Evolutionary conservation across 1,140 invertebrate species (phyloP).

Genomic region (Drosophila navojoa): DNA sequence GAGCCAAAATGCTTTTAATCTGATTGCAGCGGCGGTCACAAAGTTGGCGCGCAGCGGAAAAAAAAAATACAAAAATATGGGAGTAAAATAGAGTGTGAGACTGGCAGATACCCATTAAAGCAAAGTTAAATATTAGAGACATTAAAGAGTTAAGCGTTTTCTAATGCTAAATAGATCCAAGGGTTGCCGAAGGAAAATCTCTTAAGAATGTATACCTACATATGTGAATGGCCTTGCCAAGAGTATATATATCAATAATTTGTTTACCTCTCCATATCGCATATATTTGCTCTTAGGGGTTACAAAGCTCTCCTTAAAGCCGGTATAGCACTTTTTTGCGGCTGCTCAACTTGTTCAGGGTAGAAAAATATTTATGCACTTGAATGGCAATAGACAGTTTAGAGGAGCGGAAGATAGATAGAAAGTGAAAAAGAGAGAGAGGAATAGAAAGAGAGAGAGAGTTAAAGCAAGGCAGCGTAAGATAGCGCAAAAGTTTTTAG

Average conservation of each 20-base stretch:
- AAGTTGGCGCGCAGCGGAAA: conserved; percentile 46
- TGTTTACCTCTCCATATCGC: too few relatives aligned
- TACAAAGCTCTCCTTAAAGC: too few relatives aligned
- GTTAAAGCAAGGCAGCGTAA: conserved; percentile 5
- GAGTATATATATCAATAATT: too few relatives aligned
- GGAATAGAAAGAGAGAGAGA: neutral
- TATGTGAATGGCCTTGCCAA: too few relatives aligned
- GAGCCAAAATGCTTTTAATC: conserved; percentile 76
- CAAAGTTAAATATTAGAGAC: neutral
- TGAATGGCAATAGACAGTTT: conserved; percentile 68
- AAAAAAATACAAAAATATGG: neutral
- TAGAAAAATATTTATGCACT: conserved; percentile 71
- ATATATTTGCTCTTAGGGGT: too few relatives aligned
- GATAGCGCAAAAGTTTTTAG: conserved; percentile 65
- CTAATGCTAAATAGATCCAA: neutral
- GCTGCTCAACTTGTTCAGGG: neutral
- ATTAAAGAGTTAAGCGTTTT: neutral
- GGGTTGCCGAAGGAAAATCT: too few relatives aligned
- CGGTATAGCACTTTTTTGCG: neutral
- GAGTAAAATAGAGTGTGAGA: neutral
- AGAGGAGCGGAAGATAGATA: neutral
- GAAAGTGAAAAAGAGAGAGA: too few relatives aligned
- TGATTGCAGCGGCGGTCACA: conserved; percentile 69
- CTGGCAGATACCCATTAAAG: neutral
- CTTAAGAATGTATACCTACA: too few relatives aligned